These are phyloP conservation scores for Catharus bicknelli DNA, from an alignment of 2,113 vertebrate genomes.

Conservation along the genomic window DNA sequence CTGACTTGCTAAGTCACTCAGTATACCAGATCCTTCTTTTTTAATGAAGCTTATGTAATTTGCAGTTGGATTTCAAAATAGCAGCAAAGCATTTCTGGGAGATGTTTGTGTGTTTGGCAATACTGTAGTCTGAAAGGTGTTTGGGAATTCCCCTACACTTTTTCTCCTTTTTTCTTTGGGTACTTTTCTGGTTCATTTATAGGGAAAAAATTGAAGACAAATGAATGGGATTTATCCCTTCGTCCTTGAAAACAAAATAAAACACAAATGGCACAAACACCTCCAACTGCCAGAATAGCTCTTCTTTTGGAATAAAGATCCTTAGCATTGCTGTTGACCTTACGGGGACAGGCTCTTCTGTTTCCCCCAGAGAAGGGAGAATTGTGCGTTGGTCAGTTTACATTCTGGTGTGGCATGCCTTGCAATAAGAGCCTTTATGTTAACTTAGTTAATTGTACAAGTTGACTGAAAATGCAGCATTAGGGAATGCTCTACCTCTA, in stretches of 20 bases:
- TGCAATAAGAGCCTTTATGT: background rate
- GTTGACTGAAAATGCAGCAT: background rate
- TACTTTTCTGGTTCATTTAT: background rate
- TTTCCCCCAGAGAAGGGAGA: background rate
- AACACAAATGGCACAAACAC: background rate
- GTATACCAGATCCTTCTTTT: background rate
- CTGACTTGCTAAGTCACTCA: slow-evolving; percentile 2
- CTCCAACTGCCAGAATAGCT: fast-evolving
- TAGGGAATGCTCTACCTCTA: background rate
- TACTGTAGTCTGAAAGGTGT: background rate
- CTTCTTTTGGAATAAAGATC: background rate
- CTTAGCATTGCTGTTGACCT: background rate
- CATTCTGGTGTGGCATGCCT: background rate
- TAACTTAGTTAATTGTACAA: background rate
- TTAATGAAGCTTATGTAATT: background rate
- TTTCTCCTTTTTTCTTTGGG: background rate
- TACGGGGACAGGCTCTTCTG: background rate
- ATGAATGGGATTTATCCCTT: background rate
- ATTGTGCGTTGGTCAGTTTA: background rate
- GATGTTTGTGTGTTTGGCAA: background rate
- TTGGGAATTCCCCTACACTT: fast-evolving
- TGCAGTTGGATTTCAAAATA: slow-evolving; percentile 23
- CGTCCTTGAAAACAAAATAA: background rate
- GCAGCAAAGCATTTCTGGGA: background rate
- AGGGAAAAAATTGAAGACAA: background rate